Evolutionary conservation across 1,140 invertebrate species (phyloP).

Genomic region (Ceratina australensis): DNA sequence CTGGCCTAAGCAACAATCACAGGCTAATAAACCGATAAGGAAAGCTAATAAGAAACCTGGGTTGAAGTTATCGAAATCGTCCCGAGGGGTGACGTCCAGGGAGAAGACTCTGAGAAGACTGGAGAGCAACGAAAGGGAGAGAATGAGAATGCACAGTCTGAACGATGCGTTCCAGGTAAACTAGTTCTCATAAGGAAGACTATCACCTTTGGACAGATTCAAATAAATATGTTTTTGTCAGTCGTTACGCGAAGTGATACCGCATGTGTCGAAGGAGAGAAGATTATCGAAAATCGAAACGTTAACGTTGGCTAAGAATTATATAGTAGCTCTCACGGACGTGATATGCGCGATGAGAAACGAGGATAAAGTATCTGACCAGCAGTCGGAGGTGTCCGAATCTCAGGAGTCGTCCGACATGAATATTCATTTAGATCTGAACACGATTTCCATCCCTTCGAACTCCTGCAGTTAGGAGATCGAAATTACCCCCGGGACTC

Average conservation of each 20-base stretch:
- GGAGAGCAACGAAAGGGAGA: conserved; percentile 94
- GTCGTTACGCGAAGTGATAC: conserved; percentile 93
- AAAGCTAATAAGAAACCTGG: conserved; percentile 53
- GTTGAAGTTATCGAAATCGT: conserved; percentile 61
- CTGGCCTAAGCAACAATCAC: conserved; percentile 59
- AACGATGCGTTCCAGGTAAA: conserved; percentile 94
- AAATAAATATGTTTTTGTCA: conserved; percentile 78
- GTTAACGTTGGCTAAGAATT: conserved; percentile 94
- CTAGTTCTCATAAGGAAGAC: background rate
- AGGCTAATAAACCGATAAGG: conserved; percentile 43
- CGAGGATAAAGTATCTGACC: conserved; percentile 74
- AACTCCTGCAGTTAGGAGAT: conserved; percentile 63
- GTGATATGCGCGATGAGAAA: conserved; percentile 88
- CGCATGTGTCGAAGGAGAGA: conserved; percentile 92
- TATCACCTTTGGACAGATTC: background rate
- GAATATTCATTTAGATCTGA: conserved; percentile 58
- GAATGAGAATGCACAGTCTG: conserved; percentile 95
- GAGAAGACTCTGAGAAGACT: conserved; percentile 91
- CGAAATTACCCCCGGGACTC: conserved; percentile 44
- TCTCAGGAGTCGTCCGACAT: conserved; percentile 40
- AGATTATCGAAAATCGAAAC: conserved; percentile 95
- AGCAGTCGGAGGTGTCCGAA: conserved; percentile 44
- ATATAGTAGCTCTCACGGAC: conserved; percentile 95
- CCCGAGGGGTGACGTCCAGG: conserved; percentile 70
- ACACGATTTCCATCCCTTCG: conserved; percentile 62